These are phyloP conservation scores for Pandion haliaetus DNA, from an alignment of 2,113 vertebrate genomes.

Conservation along the genomic window DNA sequence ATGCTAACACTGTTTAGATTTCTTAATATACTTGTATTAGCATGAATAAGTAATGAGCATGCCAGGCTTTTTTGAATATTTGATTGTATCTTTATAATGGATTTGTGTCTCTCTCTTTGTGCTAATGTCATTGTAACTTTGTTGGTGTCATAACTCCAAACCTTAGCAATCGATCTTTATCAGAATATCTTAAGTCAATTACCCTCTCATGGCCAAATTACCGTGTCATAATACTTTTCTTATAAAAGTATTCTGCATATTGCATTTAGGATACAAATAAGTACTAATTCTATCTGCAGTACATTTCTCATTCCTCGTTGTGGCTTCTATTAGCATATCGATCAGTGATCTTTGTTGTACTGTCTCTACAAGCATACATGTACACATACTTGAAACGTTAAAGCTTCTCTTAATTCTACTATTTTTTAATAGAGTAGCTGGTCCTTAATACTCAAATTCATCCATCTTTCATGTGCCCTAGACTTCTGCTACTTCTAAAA, in stretches of 20 bases:
- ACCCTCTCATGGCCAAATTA: constrained; percentile 71
- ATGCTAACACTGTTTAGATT: constrained; percentile 93
- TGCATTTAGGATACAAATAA: constrained; percentile 45
- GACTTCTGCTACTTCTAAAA: constrained; percentile 7
- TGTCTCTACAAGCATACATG: not conserved
- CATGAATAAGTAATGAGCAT: constrained; percentile 97
- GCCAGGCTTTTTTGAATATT: constrained; percentile 95
- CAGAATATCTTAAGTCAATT: constrained; percentile 87
- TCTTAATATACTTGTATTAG: constrained; percentile 99
- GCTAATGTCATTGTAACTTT: constrained; percentile 87
- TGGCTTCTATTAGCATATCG: not conserved
- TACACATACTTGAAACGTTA: not conserved
- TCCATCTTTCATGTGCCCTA: not conserved
- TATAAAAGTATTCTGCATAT: constrained; percentile 21
- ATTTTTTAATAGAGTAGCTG: not conserved
- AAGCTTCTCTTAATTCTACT: not conserved
- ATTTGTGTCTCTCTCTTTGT: constrained; percentile 87
- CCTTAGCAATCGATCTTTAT: constrained; percentile 90
- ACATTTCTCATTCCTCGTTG: constrained; percentile 5
- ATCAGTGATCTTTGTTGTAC: not conserved
- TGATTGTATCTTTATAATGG: constrained; percentile 95
- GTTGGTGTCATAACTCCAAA: constrained; percentile 86
- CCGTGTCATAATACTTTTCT: constrained; percentile 48
- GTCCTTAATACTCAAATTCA: not conserved
- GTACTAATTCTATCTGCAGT: constrained; percentile 14